These are phyloP conservation scores for Pogonocherus hispidulus DNA, from an alignment of 2,888 invertebrate genomes.

Conservation along the genomic window DNA sequence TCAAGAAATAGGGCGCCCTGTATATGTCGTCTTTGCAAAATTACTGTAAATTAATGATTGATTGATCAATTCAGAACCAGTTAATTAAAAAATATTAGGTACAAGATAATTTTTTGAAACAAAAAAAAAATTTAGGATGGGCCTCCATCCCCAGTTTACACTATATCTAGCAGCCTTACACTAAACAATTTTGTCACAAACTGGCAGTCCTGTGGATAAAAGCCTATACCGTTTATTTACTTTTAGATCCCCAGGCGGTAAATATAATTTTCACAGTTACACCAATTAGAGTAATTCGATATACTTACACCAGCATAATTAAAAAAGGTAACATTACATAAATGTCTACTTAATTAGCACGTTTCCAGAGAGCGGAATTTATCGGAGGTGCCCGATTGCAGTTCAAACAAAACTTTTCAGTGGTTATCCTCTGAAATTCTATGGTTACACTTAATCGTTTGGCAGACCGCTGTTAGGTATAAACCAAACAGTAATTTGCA, in stretches of 20 bases:
- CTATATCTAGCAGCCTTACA: no score
- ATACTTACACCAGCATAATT: slow-evolving; percentile 11
- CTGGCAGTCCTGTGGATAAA: no score
- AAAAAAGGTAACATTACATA: background rate
- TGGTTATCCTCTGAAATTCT: slow-evolving; percentile 13
- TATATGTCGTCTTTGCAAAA: no score
- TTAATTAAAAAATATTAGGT: no score
- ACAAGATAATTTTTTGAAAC: no score
- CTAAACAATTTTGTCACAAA: no score
- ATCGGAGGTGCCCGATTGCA: slow-evolving; percentile 4
- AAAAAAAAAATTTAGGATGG: no score
- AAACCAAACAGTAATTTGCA: slow-evolving; percentile 14
- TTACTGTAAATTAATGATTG: no score
- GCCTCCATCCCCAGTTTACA: no score
- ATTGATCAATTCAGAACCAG: no score
- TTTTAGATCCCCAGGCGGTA: background rate
- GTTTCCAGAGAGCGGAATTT: background rate
- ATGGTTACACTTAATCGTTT: slow-evolving; percentile 15
- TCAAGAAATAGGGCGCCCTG: no score
- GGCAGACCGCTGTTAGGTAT: slow-evolving; percentile 10
- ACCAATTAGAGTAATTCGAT: background rate
- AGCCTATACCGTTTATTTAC: no score
- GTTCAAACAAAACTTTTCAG: background rate
- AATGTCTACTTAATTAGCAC: slow-evolving; percentile 15
- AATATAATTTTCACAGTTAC: slow-evolving; percentile 7